Evolutionary conservation across 2,113 vertebrate species (phyloP), one percentile per base, ranked within the genome.

Genomic region (Oncorhynchus masou): DNA sequence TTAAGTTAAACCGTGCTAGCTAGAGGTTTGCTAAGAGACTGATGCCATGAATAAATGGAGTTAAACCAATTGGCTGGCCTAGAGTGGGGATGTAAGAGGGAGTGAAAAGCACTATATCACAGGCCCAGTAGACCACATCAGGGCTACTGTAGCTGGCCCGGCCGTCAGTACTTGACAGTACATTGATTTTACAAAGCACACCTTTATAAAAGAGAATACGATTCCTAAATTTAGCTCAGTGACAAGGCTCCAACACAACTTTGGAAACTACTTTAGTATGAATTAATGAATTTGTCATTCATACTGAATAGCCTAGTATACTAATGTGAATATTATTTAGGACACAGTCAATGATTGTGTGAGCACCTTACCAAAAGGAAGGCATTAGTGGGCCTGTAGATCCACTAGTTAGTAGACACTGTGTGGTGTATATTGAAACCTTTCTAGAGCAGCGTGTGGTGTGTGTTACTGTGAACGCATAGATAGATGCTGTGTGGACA

Each of bases 41-140:
- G 57, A 69, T 76, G 79, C 73, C 59, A 71, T 39, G 60, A n/a
- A 84, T 86, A 74, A 69, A 81, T 87, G 75, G 29, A 70, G 34
- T 77, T 85, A 64, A 75, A 48, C 68, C 82, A 69, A 27, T 65
- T 65, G 62, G 62, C 24, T 65, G 9, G 39, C 9, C 9, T 12
- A 45, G 39, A 45, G 9, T 45, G 39, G 39, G 39, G 57, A 77
- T 22, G 77, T 11, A 0, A 31, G 24, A 77, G 71, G 70, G 68
- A 73, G 54, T 74, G 76, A 72, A 68, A 49, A 9, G 73, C 77
- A 72, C 66, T 29, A 73, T 66, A 68, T 81, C 70, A 81, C 77
- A 20, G 68, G 67, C 70, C 31, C 65, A 67, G 24, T 31, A 67
- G 65, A 29, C 67, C 31, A 39, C 19, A 31, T 29, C 7, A n/a